Base-by-base conservation (phyloP, 2,797 vertebrate species). In the Labroides dimidiatus region DNA sequence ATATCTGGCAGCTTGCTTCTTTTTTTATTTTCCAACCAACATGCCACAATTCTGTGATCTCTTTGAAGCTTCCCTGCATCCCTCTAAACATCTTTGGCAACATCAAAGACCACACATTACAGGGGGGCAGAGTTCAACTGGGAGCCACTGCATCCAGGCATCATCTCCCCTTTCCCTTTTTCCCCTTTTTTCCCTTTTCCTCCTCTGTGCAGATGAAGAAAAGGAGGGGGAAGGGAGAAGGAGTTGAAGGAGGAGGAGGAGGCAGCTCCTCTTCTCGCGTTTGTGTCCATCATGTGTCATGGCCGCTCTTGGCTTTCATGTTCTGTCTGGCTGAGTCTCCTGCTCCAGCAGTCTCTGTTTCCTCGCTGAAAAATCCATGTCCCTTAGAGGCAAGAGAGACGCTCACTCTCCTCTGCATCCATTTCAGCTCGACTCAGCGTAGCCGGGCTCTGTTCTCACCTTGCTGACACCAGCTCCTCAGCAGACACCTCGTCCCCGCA, bases 201-300 rank as follows among this genome's bases (percentile, higher is more conserved):
- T 60, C 56, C 54, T 75, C 43, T 55, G 52, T 33, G 11, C 52
- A 41, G 64, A 74, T 63, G 57, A 58, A 75, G 53, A 70, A 2
- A 33, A 45, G 49, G 39, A 50, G 23, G 14, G 2, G 21, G 9
- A 39, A 39, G 37, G 13, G 10, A 56, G 16, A 16, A 1, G 21
- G 11, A 4, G 10, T 48, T 14, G 15, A 37, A 10, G 37, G 47
- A 57, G 24, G 33, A 36, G 27, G 57, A 44, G 33, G 68, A 9
- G 71, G 60, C 64, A 41, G 70, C 63, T 65, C 77, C 71, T 85
- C 83, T 67, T 75, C 70, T 74, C 67, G 79, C 69, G 42, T 87
- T 87, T 80, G 85, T 92, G 92, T 93, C 91, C 91, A 90, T 94
- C 92, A 93, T 85, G 90, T 93, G 92, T 94, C 93, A 93, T 85